A percentile compares a stretch with the other conserved stretches of the same genome.
Evolutionary conservation across 2,113 vertebrate genomes (phyloP).

Genomic region (Picathartes gymnocephalus): DNA sequence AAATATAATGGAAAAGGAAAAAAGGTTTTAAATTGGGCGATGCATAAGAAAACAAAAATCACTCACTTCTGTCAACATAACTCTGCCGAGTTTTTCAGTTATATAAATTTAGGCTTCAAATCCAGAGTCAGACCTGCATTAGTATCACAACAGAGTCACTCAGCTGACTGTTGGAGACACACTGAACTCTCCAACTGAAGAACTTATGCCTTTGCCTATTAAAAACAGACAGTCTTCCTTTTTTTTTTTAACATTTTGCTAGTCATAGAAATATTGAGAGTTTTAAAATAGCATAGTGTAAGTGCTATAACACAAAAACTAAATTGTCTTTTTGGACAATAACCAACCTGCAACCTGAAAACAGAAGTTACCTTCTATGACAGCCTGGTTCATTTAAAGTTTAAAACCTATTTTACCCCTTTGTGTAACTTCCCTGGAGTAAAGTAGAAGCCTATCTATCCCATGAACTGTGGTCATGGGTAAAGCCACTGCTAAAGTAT

Average conservation of each 20-base stretch:
- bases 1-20: neutral
- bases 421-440: neutral
- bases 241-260: neutral
- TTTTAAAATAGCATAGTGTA: neutral
- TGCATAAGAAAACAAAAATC: neutral
- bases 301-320: neutral
- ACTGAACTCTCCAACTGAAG: neutral
- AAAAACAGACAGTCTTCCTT: neutral
- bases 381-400: neutral
- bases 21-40: neutral
- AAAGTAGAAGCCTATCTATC: neutral
- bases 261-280: neutral
- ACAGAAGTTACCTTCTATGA: neutral
- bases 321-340: neutral
- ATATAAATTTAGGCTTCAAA: conserved; percentile 6
- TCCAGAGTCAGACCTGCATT: neutral
- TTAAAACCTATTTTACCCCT: neutral
- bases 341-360: neutral
- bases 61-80: neutral
- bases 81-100: neutral
- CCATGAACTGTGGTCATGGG: neutral
- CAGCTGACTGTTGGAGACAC: neutral
- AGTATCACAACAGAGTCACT: conserved; percentile 32
- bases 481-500: neutral
- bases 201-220: neutral